Percentiles rank a stretch among this genome's conserved stretches.
phyloP scores from a whole-genome alignment of 2,113 vertebrate species.

The Tylochromis polylepis region DNA sequence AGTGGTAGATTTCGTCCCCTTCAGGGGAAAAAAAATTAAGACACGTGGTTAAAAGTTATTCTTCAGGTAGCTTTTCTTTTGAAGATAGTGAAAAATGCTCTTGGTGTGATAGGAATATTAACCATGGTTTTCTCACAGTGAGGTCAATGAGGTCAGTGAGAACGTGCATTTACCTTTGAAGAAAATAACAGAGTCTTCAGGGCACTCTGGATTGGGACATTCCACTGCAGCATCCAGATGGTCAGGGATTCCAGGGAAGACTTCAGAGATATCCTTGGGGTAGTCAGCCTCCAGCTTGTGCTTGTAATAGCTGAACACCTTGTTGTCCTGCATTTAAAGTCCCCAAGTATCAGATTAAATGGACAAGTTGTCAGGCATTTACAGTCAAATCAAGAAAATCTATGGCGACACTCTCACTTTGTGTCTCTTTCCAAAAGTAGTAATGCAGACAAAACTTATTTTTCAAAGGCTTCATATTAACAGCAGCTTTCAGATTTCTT shows the following conservation, averaged over 20 bases:
- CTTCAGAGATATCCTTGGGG: slow-evolving; percentile 50
- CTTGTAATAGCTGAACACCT: slow-evolving; percentile 43
- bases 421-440: background rate
- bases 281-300: slow-evolving; percentile 37
- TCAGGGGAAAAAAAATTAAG: background rate
- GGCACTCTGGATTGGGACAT: slow-evolving; percentile 52
- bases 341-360: background rate
- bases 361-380: background rate
- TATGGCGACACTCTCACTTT: background rate
- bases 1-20: slow-evolving; percentile 68
- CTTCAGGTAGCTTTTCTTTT: fast-evolving
- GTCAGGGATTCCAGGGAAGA: slow-evolving; percentile 57
- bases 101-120: background rate
- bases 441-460: background rate
- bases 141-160: background rate
- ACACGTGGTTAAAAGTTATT: background rate
- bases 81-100: background rate
- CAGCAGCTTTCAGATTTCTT: background rate
- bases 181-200: slow-evolving; percentile 52
- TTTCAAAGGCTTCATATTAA: background rate
- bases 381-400: background rate
- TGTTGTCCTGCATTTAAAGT: slow-evolving; percentile 15
- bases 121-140: background rate
- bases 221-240: slow-evolving; percentile 56
- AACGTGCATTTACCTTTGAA: slow-evolving; percentile 49